These are phyloP conservation scores for Pseudotriccus pelzelni DNA, from an alignment of 2,797 vertebrate species.

Conservation along the genomic window DNA sequence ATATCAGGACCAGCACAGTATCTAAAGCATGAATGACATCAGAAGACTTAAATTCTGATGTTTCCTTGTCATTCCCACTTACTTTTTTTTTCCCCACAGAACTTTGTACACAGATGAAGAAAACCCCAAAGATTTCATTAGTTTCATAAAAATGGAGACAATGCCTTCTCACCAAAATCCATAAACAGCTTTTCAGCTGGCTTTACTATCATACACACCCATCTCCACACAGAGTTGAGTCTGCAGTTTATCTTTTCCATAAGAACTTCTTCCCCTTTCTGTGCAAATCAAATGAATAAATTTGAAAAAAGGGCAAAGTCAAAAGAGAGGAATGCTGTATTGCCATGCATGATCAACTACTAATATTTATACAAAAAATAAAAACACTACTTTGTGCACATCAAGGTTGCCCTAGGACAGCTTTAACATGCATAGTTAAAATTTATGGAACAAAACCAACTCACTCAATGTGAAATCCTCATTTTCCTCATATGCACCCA, in stretches of 20 bases:
- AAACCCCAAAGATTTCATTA: not conserved
- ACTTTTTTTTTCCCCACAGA: not conserved
- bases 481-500: not conserved
- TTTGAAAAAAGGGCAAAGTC: slow-evolving; percentile 31
- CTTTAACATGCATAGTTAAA: slow-evolving; percentile 10
- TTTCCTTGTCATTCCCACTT: not conserved
- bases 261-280: not conserved
- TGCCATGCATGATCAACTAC: slow-evolving; percentile 45
- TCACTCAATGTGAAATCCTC: not conserved
- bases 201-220: not conserved
- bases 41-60: not conserved
- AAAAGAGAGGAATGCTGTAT: slow-evolving; percentile 39
- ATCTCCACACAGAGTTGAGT: not conserved
- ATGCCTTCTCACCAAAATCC: not conserved
- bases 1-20: not conserved
- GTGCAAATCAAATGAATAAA: slow-evolving; percentile 28
- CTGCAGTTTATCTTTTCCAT: slow-evolving; percentile 23
- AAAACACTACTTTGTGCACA: not conserved
- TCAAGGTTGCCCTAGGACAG: not conserved
- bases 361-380: slow-evolving; percentile 55
- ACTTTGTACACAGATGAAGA: not conserved
- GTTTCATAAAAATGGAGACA: not conserved
- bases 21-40: not conserved
- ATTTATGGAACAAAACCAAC: slow-evolving; percentile 2
- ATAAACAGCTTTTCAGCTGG: not conserved